phyloP scores from a whole-genome alignment of 2,113 vertebrate species.

The Apaloderma vittatum region DNA sequence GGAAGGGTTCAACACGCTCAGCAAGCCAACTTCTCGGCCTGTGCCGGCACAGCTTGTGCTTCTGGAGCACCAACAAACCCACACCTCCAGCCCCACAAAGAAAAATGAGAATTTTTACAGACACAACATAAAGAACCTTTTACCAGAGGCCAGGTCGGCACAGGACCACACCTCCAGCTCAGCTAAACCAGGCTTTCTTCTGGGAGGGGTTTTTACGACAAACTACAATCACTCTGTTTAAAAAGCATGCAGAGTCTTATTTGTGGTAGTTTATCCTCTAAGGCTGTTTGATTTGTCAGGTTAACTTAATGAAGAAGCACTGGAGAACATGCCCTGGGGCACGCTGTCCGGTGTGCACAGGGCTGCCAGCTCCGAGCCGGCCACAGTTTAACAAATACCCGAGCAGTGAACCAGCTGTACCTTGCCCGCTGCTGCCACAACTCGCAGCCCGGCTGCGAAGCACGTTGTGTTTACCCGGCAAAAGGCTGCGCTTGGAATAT shows the following conservation, averaged over 20 bases:
- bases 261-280: background rate
- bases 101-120: fast-evolving
- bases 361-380: background rate
- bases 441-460: background rate
- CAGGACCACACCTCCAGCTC: fast-evolving
- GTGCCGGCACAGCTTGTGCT: background rate
- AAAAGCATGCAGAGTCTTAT: background rate
- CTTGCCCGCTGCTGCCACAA: background rate
- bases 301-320: background rate
- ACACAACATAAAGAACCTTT: background rate
- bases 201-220: background rate
- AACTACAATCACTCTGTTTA: background rate
- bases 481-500: background rate
- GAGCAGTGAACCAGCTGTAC: too few species aligned
- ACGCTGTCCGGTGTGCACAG: fast-evolving
- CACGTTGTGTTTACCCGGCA: fast-evolving
- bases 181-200: background rate
- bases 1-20: background rate
- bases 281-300: background rate
- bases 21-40: background rate
- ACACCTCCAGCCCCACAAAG: background rate
- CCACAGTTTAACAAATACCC: background rate
- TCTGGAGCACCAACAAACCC: background rate
- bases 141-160: fast-evolving
- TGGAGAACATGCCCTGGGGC: background rate